These are phyloP conservation scores for Todiramphus saurophagus DNA, from an alignment of 2,113 vertebrate genomes.

Conservation along the genomic window DNA sequence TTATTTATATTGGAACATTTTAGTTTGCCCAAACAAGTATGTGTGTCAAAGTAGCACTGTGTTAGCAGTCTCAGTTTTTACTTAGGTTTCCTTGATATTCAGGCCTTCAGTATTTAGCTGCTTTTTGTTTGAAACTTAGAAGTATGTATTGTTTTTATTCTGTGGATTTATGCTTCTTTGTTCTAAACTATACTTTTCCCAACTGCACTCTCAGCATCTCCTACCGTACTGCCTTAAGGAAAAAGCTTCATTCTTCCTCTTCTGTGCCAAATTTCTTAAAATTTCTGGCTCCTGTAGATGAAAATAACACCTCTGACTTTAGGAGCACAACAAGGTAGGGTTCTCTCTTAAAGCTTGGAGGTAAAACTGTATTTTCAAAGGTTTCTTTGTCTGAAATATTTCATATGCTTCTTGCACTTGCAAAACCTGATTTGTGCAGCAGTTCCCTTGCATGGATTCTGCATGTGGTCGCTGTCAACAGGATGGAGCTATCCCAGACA, in stretches of 20 bases:
- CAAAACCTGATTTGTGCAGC: neutral
- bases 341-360: neutral
- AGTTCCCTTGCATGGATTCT: neutral
- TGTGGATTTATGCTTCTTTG: slow-evolving; percentile 56
- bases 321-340: slow-evolving; percentile 83
- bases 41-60: neutral
- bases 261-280: slow-evolving; percentile 99
- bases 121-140: slow-evolving; percentile 41
- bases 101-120: neutral
- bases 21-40: neutral
- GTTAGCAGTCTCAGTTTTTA: neutral
- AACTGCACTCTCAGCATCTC: slow-evolving; percentile 83
- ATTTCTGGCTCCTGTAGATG: slow-evolving; percentile 96
- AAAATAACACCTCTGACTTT: slow-evolving; percentile 87
- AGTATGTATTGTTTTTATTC: slow-evolving; percentile 57
- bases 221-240: slow-evolving; percentile 88
- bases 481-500: neutral
- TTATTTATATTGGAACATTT: neutral
- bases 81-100: slow-evolving; percentile 10
- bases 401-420: neutral
- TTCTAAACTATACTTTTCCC: slow-evolving; percentile 74
- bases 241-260: slow-evolving; percentile 92
- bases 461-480: slow-evolving; percentile 1
- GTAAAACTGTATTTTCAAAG: slow-evolving; percentile 31
- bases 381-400: slow-evolving; percentile 5